A percentile compares a stretch with the other conserved stretches of the same genome.
Conservation (phyloP, 2,888 invertebrate genomes). For the Trisateles emortualis region DNA sequence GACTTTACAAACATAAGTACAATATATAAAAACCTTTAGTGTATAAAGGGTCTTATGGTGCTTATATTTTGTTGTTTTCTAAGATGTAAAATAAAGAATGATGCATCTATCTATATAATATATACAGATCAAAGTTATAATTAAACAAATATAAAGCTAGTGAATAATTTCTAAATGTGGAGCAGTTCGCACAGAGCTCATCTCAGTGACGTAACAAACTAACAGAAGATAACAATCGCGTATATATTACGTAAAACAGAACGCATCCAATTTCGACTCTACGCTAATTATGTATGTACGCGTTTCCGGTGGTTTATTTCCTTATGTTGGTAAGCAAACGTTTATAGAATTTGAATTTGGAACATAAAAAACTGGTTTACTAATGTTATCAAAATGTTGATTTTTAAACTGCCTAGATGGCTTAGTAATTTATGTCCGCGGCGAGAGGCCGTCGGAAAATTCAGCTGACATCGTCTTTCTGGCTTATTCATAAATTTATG, state of each 20-base stretch:
- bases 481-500: too few species aligned
- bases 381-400: too few species aligned
- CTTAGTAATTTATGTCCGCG: too few species aligned
- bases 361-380: conserved; percentile 8
- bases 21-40: too few species aligned
- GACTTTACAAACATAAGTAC: too few species aligned
- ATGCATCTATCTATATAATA: too few species aligned
- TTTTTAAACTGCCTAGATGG: too few species aligned
- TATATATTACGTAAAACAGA: conserved; percentile 39
- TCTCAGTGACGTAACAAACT: conserved; percentile 30
- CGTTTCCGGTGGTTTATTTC: conserved; percentile 32
- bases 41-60: too few species aligned
- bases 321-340: conserved; percentile 22
- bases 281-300: conserved; percentile 38
- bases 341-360: conserved; percentile 25
- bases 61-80: too few species aligned
- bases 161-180: conserved; percentile 39
- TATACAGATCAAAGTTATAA: conserved; percentile 17
- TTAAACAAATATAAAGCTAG: conserved; percentile 26
- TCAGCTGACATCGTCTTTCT: too few species aligned
- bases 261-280: conserved; percentile 38
- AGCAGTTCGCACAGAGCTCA: conserved; percentile 44
- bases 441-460: too few species aligned
- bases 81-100: too few species aligned
- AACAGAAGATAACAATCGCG: conserved; percentile 36